A percentile compares a stretch with the other conserved stretches of the same genome.
Evolutionary conservation across 2,888 invertebrate species (phyloP).

Genomic region (Leptinotarsa juncta): DNA sequence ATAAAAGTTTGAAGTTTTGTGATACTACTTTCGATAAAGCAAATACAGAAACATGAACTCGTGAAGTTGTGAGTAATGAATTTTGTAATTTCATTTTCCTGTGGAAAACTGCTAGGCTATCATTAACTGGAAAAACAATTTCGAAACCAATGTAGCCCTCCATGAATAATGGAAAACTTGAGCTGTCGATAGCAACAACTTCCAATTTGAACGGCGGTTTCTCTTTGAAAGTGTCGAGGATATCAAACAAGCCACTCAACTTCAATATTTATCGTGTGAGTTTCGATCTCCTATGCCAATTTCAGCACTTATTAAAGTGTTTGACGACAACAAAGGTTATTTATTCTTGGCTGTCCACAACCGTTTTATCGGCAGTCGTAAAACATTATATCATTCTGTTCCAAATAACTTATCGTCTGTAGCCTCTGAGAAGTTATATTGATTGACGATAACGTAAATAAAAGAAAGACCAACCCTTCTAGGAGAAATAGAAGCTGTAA

Average conservation of each 20-base stretch:
- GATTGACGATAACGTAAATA: background rate
- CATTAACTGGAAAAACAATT: too few species aligned
- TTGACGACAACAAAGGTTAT: background rate
- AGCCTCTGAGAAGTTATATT: background rate
- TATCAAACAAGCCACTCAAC: background rate
- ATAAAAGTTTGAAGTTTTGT: too few species aligned
- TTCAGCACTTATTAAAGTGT: constrained; percentile 7
- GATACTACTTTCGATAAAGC: too few species aligned
- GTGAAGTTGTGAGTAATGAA: too few species aligned
- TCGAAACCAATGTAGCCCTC: too few species aligned
- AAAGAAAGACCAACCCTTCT: background rate
- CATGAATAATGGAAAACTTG: background rate
- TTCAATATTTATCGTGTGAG: background rate
- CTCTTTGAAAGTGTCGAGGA: background rate
- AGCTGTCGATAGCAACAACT: background rate
- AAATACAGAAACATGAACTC: too few species aligned
- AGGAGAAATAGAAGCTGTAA: too few species aligned
- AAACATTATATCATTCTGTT: background rate
- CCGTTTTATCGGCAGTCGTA: background rate
- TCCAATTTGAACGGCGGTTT: background rate
- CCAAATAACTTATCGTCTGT: background rate
- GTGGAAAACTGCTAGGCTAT: too few species aligned
- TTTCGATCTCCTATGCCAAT: background rate
- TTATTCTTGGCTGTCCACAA: background rate
- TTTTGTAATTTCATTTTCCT: too few species aligned